Conservation (phyloP, 1,140 invertebrate species). For the Parasteatoda tepidariorum region DNA sequence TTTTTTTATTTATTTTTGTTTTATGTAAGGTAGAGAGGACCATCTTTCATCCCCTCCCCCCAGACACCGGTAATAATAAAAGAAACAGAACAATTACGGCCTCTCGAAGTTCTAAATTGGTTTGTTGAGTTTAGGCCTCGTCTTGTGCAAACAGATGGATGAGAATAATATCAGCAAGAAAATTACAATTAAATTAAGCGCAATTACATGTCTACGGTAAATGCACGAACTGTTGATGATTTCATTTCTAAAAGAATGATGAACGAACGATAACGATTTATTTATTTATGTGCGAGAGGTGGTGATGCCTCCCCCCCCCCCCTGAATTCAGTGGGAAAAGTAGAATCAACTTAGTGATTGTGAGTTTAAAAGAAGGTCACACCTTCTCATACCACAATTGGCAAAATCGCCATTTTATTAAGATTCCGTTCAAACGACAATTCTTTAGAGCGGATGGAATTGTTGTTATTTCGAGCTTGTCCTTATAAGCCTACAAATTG, state of each 20-base stretch:
- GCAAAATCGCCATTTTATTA: too few species aligned
- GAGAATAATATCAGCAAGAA: too few species aligned
- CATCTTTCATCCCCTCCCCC: constrained; percentile 1
- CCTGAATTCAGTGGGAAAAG: background rate
- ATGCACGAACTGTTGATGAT: constrained; percentile 58
- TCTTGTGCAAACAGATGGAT: constrained; percentile 16
- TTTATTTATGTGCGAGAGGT: background rate
- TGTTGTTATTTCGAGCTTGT: too few species aligned
- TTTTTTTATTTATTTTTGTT: background rate
- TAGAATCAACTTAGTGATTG: too few species aligned
- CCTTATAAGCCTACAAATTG: too few species aligned
- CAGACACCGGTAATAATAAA: constrained; percentile 23
- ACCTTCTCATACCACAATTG: too few species aligned
- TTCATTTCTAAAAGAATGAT: constrained; percentile 46
- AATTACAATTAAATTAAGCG: constrained; percentile 55
- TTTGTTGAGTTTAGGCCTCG: constrained; percentile 4
- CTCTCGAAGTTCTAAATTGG: constrained; percentile 46
- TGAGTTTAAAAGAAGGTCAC: too few species aligned
- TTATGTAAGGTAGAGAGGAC: constrained; percentile 2
- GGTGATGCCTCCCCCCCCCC: background rate
- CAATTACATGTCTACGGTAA: constrained; percentile 50
- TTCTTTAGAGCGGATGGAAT: too few species aligned
- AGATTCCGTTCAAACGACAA: too few species aligned
- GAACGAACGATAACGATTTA: constrained; percentile 30
- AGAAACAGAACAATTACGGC: constrained; percentile 45